Percentiles rank a stretch among this genome's conserved stretches.
Conservation (phyloP, 2,888 invertebrate genomes). For the Cantharis flavilabris region DNA sequence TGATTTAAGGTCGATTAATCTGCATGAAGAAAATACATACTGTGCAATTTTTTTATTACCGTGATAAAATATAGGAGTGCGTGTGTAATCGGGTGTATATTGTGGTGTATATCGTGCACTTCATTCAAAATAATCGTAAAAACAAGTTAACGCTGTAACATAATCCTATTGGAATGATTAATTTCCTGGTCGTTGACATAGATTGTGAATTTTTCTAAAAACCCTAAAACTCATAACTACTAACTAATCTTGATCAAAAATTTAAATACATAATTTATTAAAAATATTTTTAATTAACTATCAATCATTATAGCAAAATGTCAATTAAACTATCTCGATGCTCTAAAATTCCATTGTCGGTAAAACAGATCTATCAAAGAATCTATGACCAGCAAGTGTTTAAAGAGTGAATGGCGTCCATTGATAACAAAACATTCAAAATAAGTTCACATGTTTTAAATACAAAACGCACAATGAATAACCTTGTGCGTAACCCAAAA, state of each 20-base stretch:
- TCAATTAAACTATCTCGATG: neutral
- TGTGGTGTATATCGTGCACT: constrained; percentile 25
- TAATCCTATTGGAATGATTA: constrained; percentile 25
- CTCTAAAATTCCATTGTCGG: constrained; percentile 33
- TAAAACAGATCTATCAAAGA: constrained; percentile 39
- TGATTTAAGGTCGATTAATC: constrained; percentile 3
- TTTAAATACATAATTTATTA: neutral
- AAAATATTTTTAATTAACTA: neutral
- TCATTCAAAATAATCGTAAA: constrained; percentile 24
- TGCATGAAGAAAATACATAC: constrained; percentile 6
- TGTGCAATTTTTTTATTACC: constrained; percentile 5
- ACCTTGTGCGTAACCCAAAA: constrained; percentile 51
- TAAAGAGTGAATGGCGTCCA: constrained; percentile 48
- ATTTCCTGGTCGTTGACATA: constrained; percentile 30
- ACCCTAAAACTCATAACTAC: neutral
- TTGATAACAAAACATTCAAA: constrained; percentile 47
- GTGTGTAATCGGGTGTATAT: constrained; percentile 30
- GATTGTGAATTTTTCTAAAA: neutral
- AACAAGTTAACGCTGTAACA: constrained; percentile 14
- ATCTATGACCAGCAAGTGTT: constrained; percentile 44
- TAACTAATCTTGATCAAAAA: neutral
- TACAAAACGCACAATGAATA: constrained; percentile 43
- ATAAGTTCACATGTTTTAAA: constrained; percentile 47
- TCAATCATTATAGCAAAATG: neutral
- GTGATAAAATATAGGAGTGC: constrained; percentile 19